These are phyloP conservation scores for Fulmarus glacialis DNA, from an alignment of 2,113 vertebrate genomes.

Conservation along the genomic window DNA sequence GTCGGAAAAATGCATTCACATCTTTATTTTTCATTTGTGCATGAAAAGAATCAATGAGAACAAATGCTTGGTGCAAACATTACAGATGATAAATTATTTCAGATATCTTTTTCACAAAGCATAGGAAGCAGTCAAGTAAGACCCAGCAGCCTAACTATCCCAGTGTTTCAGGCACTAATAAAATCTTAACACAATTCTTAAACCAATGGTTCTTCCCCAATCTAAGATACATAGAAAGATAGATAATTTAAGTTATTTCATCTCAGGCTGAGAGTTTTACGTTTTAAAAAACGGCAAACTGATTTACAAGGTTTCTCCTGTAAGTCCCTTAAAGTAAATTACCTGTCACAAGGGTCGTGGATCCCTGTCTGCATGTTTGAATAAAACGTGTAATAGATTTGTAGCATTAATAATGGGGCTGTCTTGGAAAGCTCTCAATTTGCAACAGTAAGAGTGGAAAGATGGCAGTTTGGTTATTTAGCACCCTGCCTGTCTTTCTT, in stretches of 20 bases:
- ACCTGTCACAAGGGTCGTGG: conserved; percentile 41
- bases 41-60: conserved; percentile 20
- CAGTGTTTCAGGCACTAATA: background rate
- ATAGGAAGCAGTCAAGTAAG: background rate
- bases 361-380: conserved; percentile 55
- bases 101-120: background rate
- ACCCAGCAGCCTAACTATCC: background rate
- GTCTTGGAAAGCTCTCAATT: conserved; percentile 47
- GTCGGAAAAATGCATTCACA: conserved; percentile 25
- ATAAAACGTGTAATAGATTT: conserved; percentile 42
- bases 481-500: background rate
- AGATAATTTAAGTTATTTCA: background rate
- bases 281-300: conserved; percentile 3
- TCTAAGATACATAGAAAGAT: background rate
- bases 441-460: background rate
- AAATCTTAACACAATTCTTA: background rate
- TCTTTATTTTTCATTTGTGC: conserved; percentile 53
- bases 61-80: background rate
- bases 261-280: conserved; percentile 4
- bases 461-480: conserved; percentile 16
- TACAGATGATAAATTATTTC: conserved; percentile 18
- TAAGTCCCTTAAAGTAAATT: conserved; percentile 55
- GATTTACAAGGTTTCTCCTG: conserved; percentile 59
- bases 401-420: conserved; percentile 54
- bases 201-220: background rate